Conservation (phyloP, 2,797 vertebrate species). For the Tarsius wallacei region DNA sequence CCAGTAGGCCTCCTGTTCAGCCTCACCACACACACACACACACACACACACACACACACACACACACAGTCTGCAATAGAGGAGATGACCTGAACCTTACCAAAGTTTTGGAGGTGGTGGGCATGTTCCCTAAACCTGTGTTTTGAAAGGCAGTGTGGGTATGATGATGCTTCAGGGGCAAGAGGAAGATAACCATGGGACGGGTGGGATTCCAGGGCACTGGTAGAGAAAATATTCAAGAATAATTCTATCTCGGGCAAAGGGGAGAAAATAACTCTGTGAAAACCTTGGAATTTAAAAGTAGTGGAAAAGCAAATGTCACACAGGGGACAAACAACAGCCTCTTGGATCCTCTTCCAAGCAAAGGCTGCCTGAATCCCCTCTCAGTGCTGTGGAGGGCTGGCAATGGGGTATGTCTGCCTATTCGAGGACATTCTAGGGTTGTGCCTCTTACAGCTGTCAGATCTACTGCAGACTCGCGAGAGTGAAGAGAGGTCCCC, state of each 20-base stretch:
- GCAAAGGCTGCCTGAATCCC: not conserved
- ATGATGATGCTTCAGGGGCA: not conserved
- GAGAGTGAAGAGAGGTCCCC: not conserved
- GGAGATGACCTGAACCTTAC: slow-evolving; percentile 4
- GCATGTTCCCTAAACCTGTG: not conserved
- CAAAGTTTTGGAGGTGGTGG: not conserved
- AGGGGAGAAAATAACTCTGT: not conserved
- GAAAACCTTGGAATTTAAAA: slow-evolving; percentile 65
- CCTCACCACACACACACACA: not conserved
- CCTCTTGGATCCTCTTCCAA: slow-evolving; percentile 7
- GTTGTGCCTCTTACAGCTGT: not conserved
- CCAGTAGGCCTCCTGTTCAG: slow-evolving; percentile 73
- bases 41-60: not conserved
- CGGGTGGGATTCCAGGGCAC: not conserved
- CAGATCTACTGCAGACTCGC: not conserved
- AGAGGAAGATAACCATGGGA: not conserved
- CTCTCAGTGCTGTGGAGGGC: not conserved
- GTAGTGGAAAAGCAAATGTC: slow-evolving; percentile 35
- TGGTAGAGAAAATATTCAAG: slow-evolving; percentile 28
- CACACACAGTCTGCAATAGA: not conserved
- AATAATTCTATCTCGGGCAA: slow-evolving; percentile 52
- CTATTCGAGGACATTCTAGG: not conserved
- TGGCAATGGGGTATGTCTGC: not conserved
- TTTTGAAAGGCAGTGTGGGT: not conserved
- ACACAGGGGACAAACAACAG: slow-evolving; percentile 47